These are phyloP conservation scores for Tenebrio molitor DNA, from an alignment of 1,140 invertebrate genomes.

Conservation along the genomic window DNA sequence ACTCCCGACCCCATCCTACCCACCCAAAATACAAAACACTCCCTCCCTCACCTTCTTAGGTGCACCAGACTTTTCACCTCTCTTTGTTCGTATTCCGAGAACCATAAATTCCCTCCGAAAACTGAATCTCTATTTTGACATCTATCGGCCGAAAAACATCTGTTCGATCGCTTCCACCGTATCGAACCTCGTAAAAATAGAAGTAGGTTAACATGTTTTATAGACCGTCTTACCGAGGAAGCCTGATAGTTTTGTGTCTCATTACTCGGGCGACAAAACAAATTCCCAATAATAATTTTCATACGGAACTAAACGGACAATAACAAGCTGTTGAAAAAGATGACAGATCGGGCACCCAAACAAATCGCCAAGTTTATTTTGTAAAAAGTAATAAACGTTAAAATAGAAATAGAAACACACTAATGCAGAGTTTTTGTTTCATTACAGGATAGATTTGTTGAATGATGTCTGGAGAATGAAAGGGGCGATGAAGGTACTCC, in stretches of 20 bases:
- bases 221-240: background rate
- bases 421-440: background rate
- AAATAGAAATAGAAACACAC: background rate
- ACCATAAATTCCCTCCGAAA: too few relatives aligned
- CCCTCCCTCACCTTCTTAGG: too few relatives aligned
- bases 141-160: too few relatives aligned
- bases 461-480: too few relatives aligned
- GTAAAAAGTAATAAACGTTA: background rate
- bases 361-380: slow-evolving; percentile 4
- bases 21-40: too few relatives aligned
- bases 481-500: too few relatives aligned
- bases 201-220: slow-evolving; percentile 1
- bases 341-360: background rate
- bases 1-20: too few relatives aligned
- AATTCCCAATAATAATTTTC: background rate
- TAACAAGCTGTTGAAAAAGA: slow-evolving; percentile 8
- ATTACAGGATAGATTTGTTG: too few relatives aligned
- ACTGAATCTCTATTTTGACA: too few relatives aligned
- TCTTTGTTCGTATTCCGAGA: too few relatives aligned
- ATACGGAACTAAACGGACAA: background rate
- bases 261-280: background rate
- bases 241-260: background rate
- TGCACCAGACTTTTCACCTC: too few relatives aligned
- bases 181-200: background rate
- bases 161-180: background rate